These are phyloP conservation scores for Solea senegalensis DNA, from an alignment of 2,113 vertebrate species.

Conservation along the genomic window DNA sequence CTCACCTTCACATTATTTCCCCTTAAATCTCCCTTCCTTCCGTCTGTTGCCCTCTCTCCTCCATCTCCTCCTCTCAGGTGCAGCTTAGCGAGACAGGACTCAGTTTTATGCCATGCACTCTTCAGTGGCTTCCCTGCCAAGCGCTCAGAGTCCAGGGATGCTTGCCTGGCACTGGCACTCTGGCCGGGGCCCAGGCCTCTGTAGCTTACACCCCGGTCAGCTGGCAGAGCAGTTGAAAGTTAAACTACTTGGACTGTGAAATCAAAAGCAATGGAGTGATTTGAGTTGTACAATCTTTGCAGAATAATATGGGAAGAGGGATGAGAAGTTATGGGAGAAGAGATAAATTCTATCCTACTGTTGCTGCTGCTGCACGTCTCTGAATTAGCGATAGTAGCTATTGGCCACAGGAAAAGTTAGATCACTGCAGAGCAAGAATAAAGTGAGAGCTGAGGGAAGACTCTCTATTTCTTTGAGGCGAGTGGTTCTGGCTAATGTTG, in stretches of 20 bases:
- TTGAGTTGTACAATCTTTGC: slow-evolving; percentile 56
- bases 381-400: slow-evolving; percentile 7
- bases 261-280: slow-evolving; percentile 61
- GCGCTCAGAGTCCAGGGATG: slow-evolving; percentile 59
- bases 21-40: slow-evolving; percentile 1
- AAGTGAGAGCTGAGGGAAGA: slow-evolving; percentile 12
- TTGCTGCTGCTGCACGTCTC: not conserved
- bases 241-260: slow-evolving; percentile 68
- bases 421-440: slow-evolving; percentile 24
- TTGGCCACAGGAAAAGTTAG: slow-evolving; percentile 17
- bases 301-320: slow-evolving; percentile 44
- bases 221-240: slow-evolving; percentile 61
- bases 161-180: slow-evolving; percentile 45
- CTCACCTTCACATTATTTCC: not conserved
- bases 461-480: slow-evolving; percentile 1
- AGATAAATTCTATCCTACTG: slow-evolving; percentile 23
- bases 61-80: slow-evolving; percentile 37
- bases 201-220: slow-evolving; percentile 58
- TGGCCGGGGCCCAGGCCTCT: slow-evolving; percentile 53
- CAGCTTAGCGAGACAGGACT: slow-evolving; percentile 21
- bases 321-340: slow-evolving; percentile 18
- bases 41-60: slow-evolving; percentile 3
- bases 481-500: slow-evolving; percentile 21
- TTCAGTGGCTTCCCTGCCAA: slow-evolving; percentile 50
- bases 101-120: slow-evolving; percentile 43